Base-by-base conservation (phyloP, 2,113 vertebrate species). In the Thalassarche chlororhynchos region DNA sequence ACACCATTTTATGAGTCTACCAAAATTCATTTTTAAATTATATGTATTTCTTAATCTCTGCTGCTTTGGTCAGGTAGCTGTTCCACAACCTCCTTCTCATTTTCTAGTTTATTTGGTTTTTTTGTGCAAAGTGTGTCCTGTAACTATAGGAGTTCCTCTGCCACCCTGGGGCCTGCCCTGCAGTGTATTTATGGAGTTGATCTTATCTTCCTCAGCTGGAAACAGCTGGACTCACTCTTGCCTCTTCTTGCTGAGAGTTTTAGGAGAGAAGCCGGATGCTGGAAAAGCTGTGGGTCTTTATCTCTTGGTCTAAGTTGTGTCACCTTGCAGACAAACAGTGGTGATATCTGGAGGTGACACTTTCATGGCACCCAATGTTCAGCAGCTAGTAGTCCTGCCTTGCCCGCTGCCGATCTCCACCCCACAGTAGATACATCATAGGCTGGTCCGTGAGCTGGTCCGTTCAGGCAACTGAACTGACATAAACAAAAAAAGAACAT, bases 341-440 rank as follows among this genome's bases (percentile, higher is more conserved):
- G 9, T 65, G 58, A 60, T 29, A 71, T 17, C 38, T 34, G 69
- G 55, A 86, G 52, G 54, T 49, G 61, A 44, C 61, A 25, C 31
- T 25, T 58, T 6, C 44, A 69, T 17, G 36, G 54, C 9, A 1
- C 32, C 20, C 40, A 7, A 3, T 3, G 8, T 25, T 31, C 24
- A 38, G 65, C 10, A 65, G 17, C 17, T 6, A 25, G 12, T 6
- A 13, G 68, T 19, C 49, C 90, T 51, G 25, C 51, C 44, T 38
- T 44, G 34, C 32, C 32, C 5, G 0, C 10, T 32, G 25, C 47
- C 5, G 1, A 38, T 47, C 79, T 47, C 14, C 60, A 55, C 38
- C 31, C 52, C 34, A 40, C 12, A 26, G 29, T 0, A n/a, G 20
- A 23, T 26, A 12, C 9, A 5, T 17, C 46, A 38, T 2, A 17